A percentile compares a stretch with the other conserved stretches of the same genome.
phyloP scores from a whole-genome alignment of 2,113 vertebrate genomes.

The Climacteris rufus region DNA sequence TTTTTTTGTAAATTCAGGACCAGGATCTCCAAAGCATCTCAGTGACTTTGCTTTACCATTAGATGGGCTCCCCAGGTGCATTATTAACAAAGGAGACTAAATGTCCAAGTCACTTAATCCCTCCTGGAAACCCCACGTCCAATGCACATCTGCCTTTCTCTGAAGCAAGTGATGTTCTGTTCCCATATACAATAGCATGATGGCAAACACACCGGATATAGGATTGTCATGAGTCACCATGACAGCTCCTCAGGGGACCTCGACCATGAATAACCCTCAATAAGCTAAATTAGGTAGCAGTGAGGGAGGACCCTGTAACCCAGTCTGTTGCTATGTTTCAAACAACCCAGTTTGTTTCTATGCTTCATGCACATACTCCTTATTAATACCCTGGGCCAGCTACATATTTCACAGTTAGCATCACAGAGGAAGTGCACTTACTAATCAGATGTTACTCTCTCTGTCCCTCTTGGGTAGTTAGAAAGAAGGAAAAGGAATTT shows the following conservation, averaged over 20 bases:
- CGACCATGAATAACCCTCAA: background rate
- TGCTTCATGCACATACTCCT: background rate
- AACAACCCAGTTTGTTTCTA: conserved; percentile 39
- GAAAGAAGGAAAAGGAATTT: background rate
- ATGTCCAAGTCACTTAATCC: background rate
- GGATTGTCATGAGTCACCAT: background rate
- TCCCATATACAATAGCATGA: background rate
- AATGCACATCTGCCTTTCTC: background rate
- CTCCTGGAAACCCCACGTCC: background rate
- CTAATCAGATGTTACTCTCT: conserved; percentile 19
- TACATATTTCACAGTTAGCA: conserved; percentile 51
- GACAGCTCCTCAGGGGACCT: background rate
- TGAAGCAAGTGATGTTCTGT: background rate
- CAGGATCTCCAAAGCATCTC: background rate
- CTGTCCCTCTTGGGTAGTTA: background rate
- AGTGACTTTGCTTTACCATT: background rate
- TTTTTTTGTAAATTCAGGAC: background rate
- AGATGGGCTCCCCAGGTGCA: background rate
- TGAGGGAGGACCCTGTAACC: background rate
- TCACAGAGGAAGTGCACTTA: conserved; percentile 15
- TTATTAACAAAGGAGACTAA: background rate
- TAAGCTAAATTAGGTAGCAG: conserved; percentile 12
- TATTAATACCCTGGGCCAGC: background rate
- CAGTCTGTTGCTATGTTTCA: conserved; percentile 45
- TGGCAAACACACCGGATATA: background rate